Percentiles rank a stretch among this genome's conserved stretches.
Conservation (phyloP, 2,888 invertebrate species). For the Globia sparganii region DNA sequence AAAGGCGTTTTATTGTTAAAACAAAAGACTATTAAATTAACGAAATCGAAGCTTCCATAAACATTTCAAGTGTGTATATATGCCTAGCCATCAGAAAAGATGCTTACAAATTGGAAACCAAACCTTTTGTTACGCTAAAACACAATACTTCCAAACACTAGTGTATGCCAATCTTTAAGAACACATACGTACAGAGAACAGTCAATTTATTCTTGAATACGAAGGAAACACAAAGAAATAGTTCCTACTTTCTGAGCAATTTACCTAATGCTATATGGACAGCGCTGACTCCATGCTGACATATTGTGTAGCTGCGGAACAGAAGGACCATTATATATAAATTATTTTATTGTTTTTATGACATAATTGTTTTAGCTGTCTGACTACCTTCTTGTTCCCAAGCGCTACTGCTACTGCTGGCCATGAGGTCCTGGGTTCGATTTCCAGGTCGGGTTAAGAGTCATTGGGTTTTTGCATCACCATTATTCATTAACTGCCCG, state of each 20-base stretch:
- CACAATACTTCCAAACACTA: background rate
- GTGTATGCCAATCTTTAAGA: slow-evolving; percentile 1
- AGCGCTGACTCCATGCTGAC: slow-evolving; percentile 69
- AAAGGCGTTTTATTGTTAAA: background rate
- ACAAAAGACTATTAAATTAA: background rate
- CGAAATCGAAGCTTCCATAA: background rate
- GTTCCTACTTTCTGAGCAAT: slow-evolving; percentile 82
- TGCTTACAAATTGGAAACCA: background rate
- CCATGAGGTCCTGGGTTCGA: too few species aligned
- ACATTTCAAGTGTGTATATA: too few species aligned
- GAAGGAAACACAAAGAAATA: slow-evolving; percentile 79
- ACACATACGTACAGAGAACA: slow-evolving; percentile 28
- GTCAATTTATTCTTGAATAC: slow-evolving; percentile 70
- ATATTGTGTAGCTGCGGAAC: background rate
- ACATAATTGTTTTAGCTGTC: background rate
- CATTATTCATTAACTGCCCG: background rate
- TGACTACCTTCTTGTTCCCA: too few species aligned
- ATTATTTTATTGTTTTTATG: background rate
- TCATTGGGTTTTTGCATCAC: too few species aligned
- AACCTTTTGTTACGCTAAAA: background rate
- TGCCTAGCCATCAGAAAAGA: background rate
- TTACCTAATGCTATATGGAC: slow-evolving; percentile 84
- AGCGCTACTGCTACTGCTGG: background rate
- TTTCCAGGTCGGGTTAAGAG: too few species aligned
- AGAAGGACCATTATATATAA: slow-evolving; percentile 46